These are phyloP conservation scores for Phainopepla nitens DNA, from an alignment of 2,113 vertebrate species.

Conservation along the genomic window DNA sequence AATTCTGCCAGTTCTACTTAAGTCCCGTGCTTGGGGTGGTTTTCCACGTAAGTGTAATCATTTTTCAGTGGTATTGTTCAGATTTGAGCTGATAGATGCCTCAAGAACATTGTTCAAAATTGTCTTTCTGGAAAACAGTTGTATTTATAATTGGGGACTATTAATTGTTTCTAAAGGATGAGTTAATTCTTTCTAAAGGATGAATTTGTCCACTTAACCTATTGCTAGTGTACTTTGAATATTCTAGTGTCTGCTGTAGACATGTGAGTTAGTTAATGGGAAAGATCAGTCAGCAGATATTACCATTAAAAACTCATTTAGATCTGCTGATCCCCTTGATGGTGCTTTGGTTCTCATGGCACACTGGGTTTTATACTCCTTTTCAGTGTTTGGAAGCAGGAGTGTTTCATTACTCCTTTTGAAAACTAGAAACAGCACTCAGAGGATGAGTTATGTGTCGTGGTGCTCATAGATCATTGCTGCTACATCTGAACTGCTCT, in stretches of 20 bases:
- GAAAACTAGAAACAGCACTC: neutral
- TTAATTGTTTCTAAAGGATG: neutral
- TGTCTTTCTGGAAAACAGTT: neutral
- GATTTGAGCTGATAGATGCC: neutral
- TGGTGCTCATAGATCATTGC: neutral
- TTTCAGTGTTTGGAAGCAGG: neutral
- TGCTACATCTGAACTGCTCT: neutral
- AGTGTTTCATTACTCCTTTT: neutral
- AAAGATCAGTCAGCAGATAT: neutral
- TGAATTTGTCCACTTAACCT: neutral
- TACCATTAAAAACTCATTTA: slow-evolving; percentile 37
- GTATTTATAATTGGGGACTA: neutral
- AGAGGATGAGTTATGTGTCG: neutral
- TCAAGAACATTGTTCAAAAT: neutral
- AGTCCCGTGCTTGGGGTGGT: neutral
- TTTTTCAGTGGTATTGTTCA: neutral
- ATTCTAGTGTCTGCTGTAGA: neutral
- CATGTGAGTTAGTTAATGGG: neutral
- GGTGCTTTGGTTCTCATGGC: neutral
- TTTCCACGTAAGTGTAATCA: neutral
- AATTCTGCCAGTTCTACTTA: neutral
- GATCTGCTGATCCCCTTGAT: neutral
- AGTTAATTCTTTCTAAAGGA: neutral
- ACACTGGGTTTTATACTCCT: neutral
- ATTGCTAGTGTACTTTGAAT: neutral